Evolutionary conservation across 1,140 invertebrate species (phyloP).

Genomic region (Berghia stephanieae): DNA sequence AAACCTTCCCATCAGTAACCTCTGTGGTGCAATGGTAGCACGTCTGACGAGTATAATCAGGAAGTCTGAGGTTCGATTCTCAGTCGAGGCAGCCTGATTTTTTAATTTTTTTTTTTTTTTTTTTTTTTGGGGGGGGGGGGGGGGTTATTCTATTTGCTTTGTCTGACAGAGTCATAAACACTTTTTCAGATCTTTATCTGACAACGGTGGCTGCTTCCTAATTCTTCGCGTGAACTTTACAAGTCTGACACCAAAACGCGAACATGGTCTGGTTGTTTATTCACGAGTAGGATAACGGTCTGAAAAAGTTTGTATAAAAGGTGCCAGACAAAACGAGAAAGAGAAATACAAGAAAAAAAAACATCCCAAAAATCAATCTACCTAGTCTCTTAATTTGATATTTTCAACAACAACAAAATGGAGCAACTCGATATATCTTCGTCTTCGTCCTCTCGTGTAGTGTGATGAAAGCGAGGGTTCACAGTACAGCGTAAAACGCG

Average conservation of each 20-base stretch:
- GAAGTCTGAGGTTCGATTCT: not conserved
- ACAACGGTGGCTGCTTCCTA: not conserved
- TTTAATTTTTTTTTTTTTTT: too few species aligned
- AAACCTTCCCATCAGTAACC: not conserved
- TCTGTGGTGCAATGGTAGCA: not conserved
- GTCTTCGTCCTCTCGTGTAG: too few species aligned
- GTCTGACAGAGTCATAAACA: not conserved
- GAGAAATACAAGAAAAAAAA: not conserved
- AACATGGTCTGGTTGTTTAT: not conserved
- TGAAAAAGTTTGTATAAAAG: too few species aligned
- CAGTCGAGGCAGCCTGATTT: too few species aligned
- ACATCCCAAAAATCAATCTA: conserved; percentile 31
- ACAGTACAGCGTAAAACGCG: too few species aligned
- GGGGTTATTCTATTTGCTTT: not conserved
- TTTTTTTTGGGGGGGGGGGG: not conserved
- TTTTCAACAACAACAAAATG: too few species aligned
- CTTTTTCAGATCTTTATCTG: not conserved
- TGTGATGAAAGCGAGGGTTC: too few species aligned
- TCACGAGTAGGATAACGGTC: too few species aligned
- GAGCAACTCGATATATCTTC: too few species aligned
- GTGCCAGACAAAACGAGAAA: not conserved
- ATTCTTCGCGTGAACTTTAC: not conserved
- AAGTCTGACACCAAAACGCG: not conserved
- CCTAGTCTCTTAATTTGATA: too few species aligned
- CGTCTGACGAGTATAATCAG: not conserved